phyloP scores from a whole-genome alignment of 1,140 invertebrate species.

The Ceratosolen solmsi region DNA sequence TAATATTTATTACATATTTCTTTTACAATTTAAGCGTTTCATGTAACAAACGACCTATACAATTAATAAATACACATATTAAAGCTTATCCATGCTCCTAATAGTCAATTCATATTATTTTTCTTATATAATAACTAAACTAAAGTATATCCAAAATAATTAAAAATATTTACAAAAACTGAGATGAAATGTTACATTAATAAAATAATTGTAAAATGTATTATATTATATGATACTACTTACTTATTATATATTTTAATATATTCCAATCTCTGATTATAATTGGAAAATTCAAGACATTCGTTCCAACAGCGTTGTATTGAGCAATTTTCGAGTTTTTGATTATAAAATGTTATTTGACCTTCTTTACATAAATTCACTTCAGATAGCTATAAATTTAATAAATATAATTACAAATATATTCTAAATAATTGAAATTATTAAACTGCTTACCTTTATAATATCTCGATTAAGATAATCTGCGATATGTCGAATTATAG shows the following conservation, averaged over 20 bases:
- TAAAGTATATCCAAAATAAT: no score
- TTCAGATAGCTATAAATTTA: conserved; percentile 73
- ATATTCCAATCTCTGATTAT: conserved; percentile 75
- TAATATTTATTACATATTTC: no score
- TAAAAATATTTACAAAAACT: no score
- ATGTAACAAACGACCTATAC: no score
- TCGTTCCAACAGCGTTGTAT: conserved; percentile 87
- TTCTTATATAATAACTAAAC: no score
- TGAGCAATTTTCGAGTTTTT: conserved; percentile 84
- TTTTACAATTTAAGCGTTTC: no score
- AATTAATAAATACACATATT: no score
- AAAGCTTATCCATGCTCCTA: no score
- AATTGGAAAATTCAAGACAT: conserved; percentile 81
- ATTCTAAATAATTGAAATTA: not conserved
- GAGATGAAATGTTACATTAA: no score
- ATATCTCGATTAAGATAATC: conserved; percentile 78
- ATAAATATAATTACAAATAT: conserved; percentile 25
- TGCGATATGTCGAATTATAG: conserved; percentile 83
- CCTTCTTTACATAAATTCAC: conserved; percentile 89
- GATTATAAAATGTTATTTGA: conserved; percentile 85
- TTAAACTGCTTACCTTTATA: conserved; percentile 70
- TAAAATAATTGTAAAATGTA: no score
- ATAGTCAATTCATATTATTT: no score
- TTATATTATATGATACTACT: no score
- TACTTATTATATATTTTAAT: conserved; percentile 85